phyloP scores from a whole-genome alignment of 1,140 invertebrate species.

The Drosophila arawakana region DNA sequence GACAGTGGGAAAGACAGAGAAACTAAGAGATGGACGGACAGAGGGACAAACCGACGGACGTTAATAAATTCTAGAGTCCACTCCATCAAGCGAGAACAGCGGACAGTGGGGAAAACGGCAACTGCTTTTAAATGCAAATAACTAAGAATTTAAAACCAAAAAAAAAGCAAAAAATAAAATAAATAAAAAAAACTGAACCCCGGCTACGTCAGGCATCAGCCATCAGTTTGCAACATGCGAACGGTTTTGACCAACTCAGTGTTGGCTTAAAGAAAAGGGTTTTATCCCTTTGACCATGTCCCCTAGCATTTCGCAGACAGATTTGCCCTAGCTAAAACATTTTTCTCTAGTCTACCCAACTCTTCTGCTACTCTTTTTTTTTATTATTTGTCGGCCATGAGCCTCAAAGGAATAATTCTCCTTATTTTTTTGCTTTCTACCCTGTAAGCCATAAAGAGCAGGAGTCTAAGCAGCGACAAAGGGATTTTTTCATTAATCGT shows the following conservation, averaged over 20 bases:
- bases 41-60: slow-evolving; percentile 24
- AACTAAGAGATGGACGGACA: neutral
- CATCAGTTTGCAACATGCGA: slow-evolving; percentile 38
- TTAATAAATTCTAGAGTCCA: slow-evolving; percentile 78
- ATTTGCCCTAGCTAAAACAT: slow-evolving; percentile 71
- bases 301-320: slow-evolving; percentile 55
- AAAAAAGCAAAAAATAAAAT: too few species aligned
- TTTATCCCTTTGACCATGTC: slow-evolving; percentile 48
- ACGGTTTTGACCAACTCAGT: slow-evolving; percentile 6
- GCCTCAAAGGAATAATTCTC: slow-evolving; percentile 74
- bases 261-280: slow-evolving; percentile 55
- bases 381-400: slow-evolving; percentile 40
- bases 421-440: slow-evolving; percentile 47
- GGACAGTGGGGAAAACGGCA: slow-evolving; percentile 21
- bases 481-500: neutral
- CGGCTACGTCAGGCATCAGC: slow-evolving; percentile 8
- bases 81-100: slow-evolving; percentile 60
- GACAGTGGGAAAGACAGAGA: neutral
- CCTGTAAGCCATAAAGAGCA: slow-evolving; percentile 1
- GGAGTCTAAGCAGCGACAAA: too few species aligned
- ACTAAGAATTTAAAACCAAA: slow-evolving; percentile 73
- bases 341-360: slow-evolving; percentile 50
- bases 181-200: slow-evolving; percentile 7
- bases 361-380: slow-evolving; percentile 10
- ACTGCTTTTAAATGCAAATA: slow-evolving; percentile 79